Percentiles rank a stretch among this genome's conserved stretches.
phyloP scores from a whole-genome alignment of 1,140 invertebrate genomes.

The Apis florea region DNA sequence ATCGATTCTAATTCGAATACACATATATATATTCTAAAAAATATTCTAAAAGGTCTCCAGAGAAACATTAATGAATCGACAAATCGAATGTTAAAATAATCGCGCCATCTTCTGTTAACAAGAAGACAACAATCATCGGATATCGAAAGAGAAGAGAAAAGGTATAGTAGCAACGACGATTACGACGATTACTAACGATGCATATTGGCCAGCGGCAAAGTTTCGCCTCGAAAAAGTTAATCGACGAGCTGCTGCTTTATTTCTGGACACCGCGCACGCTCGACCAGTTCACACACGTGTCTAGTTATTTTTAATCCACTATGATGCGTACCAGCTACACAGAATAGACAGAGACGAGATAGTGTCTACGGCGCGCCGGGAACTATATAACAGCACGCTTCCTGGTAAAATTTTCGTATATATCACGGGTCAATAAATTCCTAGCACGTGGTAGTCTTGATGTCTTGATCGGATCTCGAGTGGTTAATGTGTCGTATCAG shows the following conservation, averaged over 20 bases:
- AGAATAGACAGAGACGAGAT: not conserved
- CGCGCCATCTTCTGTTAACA: conserved; percentile 6
- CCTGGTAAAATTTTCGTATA: conserved; percentile 23
- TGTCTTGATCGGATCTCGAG: not conserved
- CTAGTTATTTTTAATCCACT: conserved; percentile 49
- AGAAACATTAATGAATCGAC: not conserved
- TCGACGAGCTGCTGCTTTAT: conserved; percentile 42
- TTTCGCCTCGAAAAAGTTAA: conserved; percentile 49
- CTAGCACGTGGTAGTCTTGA: conserved; percentile 8
- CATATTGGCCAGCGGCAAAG: conserved; percentile 3
- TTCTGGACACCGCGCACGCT: conserved; percentile 42
- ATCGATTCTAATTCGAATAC: too few species aligned
- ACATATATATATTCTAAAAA: not conserved
- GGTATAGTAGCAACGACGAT: too few species aligned
- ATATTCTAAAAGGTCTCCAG: conserved; percentile 1
- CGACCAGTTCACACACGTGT: conserved; percentile 43
- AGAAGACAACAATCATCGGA: conserved; percentile 16
- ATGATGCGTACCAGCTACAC: conserved; percentile 40
- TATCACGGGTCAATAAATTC: conserved; percentile 16
- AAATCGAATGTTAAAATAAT: conserved; percentile 23
- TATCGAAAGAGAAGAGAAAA: conserved; percentile 11
- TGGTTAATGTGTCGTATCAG: not conserved
- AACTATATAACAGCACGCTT: conserved; percentile 5
- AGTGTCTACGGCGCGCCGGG: not conserved
- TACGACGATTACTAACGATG: not conserved